phyloP scores from a whole-genome alignment of 2,113 vertebrate genomes.

The Merops nubicus region DNA sequence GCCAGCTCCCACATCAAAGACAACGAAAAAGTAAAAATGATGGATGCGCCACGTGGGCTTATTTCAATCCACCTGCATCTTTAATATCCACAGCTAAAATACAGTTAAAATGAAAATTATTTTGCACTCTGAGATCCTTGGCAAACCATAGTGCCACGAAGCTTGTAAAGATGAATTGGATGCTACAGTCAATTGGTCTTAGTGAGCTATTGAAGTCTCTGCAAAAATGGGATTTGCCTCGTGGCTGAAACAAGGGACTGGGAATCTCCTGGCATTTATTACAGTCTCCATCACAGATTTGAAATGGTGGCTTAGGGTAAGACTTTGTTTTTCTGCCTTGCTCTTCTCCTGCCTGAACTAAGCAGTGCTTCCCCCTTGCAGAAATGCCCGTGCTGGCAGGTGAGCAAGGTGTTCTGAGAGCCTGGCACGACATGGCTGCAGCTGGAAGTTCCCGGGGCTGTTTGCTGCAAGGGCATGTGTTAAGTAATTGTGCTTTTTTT shows the following conservation, averaged over 20 bases:
- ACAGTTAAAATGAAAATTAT: neutral
- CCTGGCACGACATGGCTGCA: accelerated
- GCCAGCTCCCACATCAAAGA: neutral
- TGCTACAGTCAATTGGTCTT: neutral
- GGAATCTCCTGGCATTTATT: neutral
- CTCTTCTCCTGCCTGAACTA: neutral
- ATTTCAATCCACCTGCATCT: neutral
- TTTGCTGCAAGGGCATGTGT: neutral
- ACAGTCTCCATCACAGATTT: neutral
- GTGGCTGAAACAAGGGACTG: neutral
- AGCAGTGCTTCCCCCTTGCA: neutral
- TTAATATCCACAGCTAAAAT: neutral
- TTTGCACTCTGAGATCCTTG: neutral
- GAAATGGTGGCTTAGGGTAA: neutral
- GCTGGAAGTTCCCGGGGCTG: neutral
- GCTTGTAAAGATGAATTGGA: neutral
- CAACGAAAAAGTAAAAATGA: neutral
- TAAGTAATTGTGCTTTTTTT: neutral
- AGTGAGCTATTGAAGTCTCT: neutral
- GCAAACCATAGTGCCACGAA: neutral
- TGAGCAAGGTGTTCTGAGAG: neutral
- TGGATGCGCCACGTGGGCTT: neutral
- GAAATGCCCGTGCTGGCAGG: neutral
- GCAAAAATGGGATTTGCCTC: neutral
- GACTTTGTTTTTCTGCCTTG: neutral